Evolutionary conservation across 64 coral and sea anemone species (phyloP).

Genomic region (Montipora sp.): DNA sequence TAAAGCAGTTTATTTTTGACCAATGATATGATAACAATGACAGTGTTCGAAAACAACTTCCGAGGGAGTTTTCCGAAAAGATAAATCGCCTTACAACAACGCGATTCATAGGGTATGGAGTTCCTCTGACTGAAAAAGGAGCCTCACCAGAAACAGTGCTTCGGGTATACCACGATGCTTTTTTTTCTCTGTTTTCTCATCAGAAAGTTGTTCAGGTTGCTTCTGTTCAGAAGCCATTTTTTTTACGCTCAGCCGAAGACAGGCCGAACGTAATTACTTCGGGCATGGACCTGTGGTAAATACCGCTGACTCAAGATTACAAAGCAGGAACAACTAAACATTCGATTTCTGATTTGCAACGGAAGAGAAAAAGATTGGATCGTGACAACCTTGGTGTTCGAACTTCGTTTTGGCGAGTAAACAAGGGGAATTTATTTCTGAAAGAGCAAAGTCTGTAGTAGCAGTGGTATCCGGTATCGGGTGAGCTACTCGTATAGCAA

Average conservation of each 20-base stretch:
- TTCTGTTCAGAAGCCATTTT: conserved; percentile 90
- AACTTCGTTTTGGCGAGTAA: background rate
- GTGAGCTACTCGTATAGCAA: background rate
- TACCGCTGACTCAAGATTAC: background rate
- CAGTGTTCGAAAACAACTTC: background rate
- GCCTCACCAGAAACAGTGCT: conserved; percentile 92
- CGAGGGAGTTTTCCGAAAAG: background rate
- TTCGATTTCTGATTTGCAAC: background rate
- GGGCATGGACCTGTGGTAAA: background rate
- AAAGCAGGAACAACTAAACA: background rate
- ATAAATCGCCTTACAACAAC: no score
- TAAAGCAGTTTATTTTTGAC: background rate
- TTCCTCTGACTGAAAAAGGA: background rate
- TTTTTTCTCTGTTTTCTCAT: conserved; percentile 62
- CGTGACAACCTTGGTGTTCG: background rate
- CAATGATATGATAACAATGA: background rate
- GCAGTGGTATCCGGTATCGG: background rate
- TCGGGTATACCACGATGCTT: conserved; percentile 98
- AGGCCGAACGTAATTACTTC: background rate
- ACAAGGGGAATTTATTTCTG: background rate
- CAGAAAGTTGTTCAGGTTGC: conserved; percentile 19
- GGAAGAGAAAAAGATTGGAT: background rate
- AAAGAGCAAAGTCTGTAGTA: background rate
- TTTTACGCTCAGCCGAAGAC: conserved; percentile 28
- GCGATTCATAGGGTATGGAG: background rate